Percentiles rank a stretch among this genome's conserved stretches.
Conservation (phyloP, 2,888 invertebrate species). For the Volucella zonaria region DNA sequence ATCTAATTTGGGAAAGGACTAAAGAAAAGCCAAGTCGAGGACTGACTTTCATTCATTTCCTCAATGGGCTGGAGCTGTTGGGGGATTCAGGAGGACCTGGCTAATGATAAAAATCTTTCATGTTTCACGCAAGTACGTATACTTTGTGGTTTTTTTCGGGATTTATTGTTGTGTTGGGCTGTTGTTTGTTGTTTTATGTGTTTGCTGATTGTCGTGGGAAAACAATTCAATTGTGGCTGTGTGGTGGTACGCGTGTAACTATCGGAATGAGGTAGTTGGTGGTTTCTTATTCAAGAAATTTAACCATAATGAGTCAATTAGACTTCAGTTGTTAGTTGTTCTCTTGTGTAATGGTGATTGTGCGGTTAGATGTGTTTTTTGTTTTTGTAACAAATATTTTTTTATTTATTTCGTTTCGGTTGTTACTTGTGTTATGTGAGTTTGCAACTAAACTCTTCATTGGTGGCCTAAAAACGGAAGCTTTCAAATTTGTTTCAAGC, state of each 20-base stretch:
- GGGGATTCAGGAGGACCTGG: background rate
- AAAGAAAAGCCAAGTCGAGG: conserved; percentile 38
- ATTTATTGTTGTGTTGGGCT: conserved; percentile 40
- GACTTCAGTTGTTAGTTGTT: background rate
- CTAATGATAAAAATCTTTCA: conserved; percentile 68
- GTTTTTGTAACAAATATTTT: too few species aligned
- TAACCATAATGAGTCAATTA: conserved; percentile 39
- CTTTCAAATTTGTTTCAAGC: too few species aligned
- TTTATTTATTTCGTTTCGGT: too few species aligned
- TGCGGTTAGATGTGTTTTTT: too few species aligned
- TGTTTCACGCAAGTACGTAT: conserved; percentile 55
- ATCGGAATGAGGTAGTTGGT: background rate
- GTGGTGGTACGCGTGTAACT: background rate
- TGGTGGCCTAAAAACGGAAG: too few species aligned
- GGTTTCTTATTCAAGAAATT: background rate
- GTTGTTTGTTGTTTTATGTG: conserved; percentile 14
- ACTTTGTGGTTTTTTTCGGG: conserved; percentile 37
- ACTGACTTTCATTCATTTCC: conserved; percentile 26
- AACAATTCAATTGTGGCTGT: conserved; percentile 38
- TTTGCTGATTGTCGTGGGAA: conserved; percentile 59
- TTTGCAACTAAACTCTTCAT: too few species aligned
- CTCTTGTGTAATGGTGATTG: too few species aligned
- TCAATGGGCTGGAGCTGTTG: conserved; percentile 18
- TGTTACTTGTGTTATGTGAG: too few species aligned
- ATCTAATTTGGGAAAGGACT: conserved; percentile 68